Percentiles rank a stretch among this genome's conserved stretches.
Evolutionary conservation across 64 coral and sea anemone genomes (phyloP).

Genomic region (Cladopsammia gracilis): DNA sequence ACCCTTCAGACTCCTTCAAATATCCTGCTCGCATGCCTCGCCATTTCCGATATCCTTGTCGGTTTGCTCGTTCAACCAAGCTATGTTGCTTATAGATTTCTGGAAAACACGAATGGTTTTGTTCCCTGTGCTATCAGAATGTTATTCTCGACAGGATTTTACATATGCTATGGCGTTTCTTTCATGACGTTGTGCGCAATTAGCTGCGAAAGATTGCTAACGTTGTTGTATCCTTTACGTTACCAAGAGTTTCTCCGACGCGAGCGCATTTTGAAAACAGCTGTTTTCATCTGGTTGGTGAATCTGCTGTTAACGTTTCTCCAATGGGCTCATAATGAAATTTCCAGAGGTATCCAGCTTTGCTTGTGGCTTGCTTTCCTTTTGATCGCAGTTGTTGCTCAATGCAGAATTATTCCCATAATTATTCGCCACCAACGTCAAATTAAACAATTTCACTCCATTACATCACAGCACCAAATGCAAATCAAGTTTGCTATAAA

Average conservation of each 20-base stretch:
- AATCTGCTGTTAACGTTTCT: conserved; percentile 68
- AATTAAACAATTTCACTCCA: conserved; percentile 49
- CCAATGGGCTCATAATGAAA: conserved; percentile 69
- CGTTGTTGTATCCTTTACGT: conserved; percentile 58
- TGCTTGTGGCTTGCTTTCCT: conserved; percentile 53
- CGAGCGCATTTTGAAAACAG: conserved; percentile 31
- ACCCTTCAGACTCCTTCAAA: conserved; percentile 70
- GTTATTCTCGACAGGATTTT: conserved; percentile 75
- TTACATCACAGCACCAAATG: conserved; percentile 8
- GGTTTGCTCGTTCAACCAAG: conserved; percentile 72
- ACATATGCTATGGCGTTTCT: conserved; percentile 82
- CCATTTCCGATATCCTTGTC: conserved; percentile 72
- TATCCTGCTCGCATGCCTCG: conserved; percentile 64
- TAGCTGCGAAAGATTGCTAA: conserved; percentile 73
- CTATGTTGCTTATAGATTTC: conserved; percentile 64
- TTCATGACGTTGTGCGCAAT: conserved; percentile 84
- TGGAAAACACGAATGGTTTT: conserved; percentile 70
- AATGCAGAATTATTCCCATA: conserved; percentile 53
- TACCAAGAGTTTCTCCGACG: conserved; percentile 55
- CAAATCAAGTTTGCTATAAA: conserved; percentile 77
- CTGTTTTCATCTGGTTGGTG: conserved; percentile 64
- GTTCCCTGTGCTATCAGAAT: conserved; percentile 75
- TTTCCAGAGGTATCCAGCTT: conserved; percentile 67
- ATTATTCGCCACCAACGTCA: conserved; percentile 61
- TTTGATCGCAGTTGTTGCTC: conserved; percentile 30